A percentile compares a stretch with the other conserved stretches of the same genome.
Evolutionary conservation across 2,113 vertebrate species (phyloP).

Genomic region (Pelmatolapia mariae): DNA sequence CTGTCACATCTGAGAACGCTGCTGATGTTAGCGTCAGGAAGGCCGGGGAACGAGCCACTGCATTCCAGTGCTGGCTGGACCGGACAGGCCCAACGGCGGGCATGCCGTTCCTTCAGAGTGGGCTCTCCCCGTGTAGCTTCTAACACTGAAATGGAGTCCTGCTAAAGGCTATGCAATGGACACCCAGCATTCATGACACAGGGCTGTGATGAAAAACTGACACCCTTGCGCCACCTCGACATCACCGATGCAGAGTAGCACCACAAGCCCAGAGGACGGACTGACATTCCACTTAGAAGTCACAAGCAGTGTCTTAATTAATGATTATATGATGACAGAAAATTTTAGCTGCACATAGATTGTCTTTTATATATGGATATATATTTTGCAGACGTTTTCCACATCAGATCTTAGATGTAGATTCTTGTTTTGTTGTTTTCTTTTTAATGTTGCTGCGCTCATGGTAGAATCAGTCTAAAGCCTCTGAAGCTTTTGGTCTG

Average conservation of each 20-base stretch:
- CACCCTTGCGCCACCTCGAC: not conserved
- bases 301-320: slow-evolving; percentile 69
- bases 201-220: slow-evolving; percentile 1
- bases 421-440: slow-evolving; percentile 20
- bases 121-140: slow-evolving; percentile 26
- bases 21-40: not conserved
- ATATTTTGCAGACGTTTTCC: slow-evolving; percentile 74
- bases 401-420: slow-evolving; percentile 60
- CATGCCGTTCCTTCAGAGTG: slow-evolving; percentile 51
- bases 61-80: slow-evolving; percentile 37
- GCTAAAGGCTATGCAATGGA: slow-evolving; percentile 57
- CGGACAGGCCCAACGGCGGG: slow-evolving; percentile 23
- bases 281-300: slow-evolving; percentile 56
- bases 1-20: not conserved
- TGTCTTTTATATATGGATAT: slow-evolving; percentile 69
- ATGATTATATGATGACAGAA: slow-evolving; percentile 57
- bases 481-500: slow-evolving; percentile 15
- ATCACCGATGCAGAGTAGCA: slow-evolving; percentile 38
- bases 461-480: slow-evolving; percentile 5
- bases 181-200: slow-evolving; percentile 4
- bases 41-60: slow-evolving; percentile 3
- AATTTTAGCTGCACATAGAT: slow-evolving; percentile 71
- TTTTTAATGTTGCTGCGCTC: slow-evolving; percentile 3
- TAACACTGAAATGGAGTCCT: slow-evolving; percentile 25
- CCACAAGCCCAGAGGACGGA: slow-evolving; percentile 26